Base-by-base conservation (phyloP, 2,113 vertebrate genomes). In the Corydoras maculifer region DNA sequence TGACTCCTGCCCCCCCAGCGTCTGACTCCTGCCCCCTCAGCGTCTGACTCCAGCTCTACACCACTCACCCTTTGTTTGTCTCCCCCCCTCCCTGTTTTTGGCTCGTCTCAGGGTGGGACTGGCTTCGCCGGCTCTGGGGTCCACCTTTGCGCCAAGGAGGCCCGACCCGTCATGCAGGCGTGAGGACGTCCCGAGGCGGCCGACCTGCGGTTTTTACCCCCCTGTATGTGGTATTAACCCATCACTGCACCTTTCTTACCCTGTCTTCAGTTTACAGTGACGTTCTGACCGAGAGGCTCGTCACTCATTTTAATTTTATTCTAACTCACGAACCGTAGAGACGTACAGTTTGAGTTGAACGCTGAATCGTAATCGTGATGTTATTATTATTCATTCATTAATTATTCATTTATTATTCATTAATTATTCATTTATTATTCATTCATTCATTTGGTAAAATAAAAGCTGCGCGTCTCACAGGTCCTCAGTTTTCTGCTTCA, bases 131-230 rank as follows among this genome's bases (percentile, higher is more conserved):
- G 86, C 3, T 94, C 93, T 0, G 93, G 94, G 8, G 88, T 94
- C 3, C 86, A 85, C 25, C 87, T 96, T 60, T 80, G 88, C 3
- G 94, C 94, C 0, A 94, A 93, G 81, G 93, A 94, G 80, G 89
- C 93, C 1, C 83, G 94, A 66, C 93, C 93, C 0, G 94, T 96
- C 53, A 96, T 96, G 94, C 91, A 93, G 73, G 94, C 91, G 10
- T 96, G 84, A 93, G 51, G 8, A 4, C 0, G 15, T 9, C 3
- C 5, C 31, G 10, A 14, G 14, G 3, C 9, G 6, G 51, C n/a
- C 12, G 31, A 13, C 29, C 31, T 14, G 29, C 12, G 3, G 13
- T 30, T 64, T 69, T 60, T 25, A 25, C 18, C 30, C 59, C 14
- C 4, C 54, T 75, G 62, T 75, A 70, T 65, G 64, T 75, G 59